Conservation (phyloP, 2,113 vertebrate genomes). For the Rhabdornis inornatus region DNA sequence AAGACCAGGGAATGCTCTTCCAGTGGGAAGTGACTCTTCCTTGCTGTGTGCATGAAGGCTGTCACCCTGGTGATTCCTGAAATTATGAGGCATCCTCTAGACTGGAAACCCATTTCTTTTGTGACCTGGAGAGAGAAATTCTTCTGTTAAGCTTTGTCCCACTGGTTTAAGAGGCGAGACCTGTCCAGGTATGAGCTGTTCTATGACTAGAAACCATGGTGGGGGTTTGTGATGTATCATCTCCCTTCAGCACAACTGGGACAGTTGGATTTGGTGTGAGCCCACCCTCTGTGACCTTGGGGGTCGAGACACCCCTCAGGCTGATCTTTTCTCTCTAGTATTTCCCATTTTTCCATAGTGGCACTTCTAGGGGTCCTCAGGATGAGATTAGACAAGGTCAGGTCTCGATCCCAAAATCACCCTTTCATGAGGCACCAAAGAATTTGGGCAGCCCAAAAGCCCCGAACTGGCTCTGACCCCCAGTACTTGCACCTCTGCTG, state of each 20-base stretch:
- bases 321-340: background rate
- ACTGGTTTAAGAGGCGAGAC: rapidly evolving
- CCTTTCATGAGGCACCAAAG: background rate
- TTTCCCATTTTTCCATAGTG: background rate
- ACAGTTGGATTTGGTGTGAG: background rate
- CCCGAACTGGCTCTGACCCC: background rate
- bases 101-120: background rate
- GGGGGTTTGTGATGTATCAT: rapidly evolving
- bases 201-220: background rate
- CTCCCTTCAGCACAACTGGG: background rate
- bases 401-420: background rate
- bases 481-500: background rate
- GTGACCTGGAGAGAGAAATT: background rate
- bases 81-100: background rate
- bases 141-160: background rate
- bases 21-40: background rate
- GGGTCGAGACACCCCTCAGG: rapidly evolving
- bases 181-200: rapidly evolving
- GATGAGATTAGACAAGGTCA: rapidly evolving
- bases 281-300: background rate
- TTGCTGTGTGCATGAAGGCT: background rate
- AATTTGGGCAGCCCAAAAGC: background rate
- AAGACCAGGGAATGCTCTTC: background rate
- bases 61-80: background rate
- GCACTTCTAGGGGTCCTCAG: background rate